These are phyloP conservation scores for Caprella mutica DNA, from an alignment of 2,888 invertebrate species.

Conservation along the genomic window DNA sequence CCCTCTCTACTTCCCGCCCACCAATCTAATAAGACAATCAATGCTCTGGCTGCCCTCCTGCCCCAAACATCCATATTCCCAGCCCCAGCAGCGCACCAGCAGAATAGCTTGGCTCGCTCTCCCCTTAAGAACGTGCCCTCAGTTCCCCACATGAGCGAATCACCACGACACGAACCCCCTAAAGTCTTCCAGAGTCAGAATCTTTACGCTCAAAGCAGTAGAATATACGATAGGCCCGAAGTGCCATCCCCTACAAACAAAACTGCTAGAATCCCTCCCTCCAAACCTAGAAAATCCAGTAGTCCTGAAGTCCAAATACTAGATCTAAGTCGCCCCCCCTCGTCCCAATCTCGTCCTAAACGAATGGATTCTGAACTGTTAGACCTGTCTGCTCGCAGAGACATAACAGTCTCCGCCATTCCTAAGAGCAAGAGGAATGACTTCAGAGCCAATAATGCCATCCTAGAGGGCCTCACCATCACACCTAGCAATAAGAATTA, in stretches of 20 bases:
- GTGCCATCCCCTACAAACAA: too few species aligned
- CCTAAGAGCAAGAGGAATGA: conserved; percentile 25
- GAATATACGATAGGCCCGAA: conserved; percentile 33
- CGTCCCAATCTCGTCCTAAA: conserved; percentile 16
- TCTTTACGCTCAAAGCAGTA: conserved; percentile 30
- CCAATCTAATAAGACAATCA: conserved; percentile 34
- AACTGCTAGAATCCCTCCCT: conserved; percentile 11
- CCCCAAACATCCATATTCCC: conserved; percentile 34
- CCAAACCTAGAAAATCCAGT: conserved; percentile 20
- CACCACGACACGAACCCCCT: conserved; percentile 27
- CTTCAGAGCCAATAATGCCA: conserved; percentile 26
- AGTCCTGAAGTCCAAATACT: conserved; percentile 34
- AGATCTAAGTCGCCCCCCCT: conserved; percentile 28
- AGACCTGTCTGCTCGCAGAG: conserved; percentile 30
- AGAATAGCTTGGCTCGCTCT: conserved; percentile 9
- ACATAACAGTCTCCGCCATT: conserved; percentile 33
- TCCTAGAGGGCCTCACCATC: conserved; percentile 18
- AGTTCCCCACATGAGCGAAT: conserved; percentile 19
- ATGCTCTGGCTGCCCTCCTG: conserved; percentile 30
- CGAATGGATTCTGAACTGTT: conserved; percentile 29
- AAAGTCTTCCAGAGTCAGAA: conserved; percentile 31
- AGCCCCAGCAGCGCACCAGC: conserved; percentile 32
- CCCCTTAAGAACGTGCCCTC: conserved; percentile 19
- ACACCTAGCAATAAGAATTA: conserved; percentile 12
- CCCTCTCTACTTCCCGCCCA: conserved; percentile 32